phyloP scores from a whole-genome alignment of 2,888 invertebrate genomes.

The Eupithecia exiguata region DNA sequence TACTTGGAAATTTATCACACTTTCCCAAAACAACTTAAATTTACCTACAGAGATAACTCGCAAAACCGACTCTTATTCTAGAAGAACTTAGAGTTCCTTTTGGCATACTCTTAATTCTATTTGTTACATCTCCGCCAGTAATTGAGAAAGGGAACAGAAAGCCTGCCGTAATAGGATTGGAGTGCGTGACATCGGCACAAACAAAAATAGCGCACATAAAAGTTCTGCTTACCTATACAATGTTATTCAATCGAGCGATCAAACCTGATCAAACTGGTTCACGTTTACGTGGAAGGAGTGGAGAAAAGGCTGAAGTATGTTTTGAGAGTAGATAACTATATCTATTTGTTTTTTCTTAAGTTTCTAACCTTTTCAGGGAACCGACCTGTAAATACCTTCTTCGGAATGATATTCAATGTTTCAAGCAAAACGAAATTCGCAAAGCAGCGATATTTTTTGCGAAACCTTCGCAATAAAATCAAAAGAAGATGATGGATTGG shows the following conservation, averaged over 20 bases:
- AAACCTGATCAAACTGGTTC: slow-evolving; percentile 7
- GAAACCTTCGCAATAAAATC: background rate
- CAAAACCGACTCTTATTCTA: background rate
- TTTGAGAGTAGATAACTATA: background rate
- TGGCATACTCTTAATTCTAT: slow-evolving; percentile 18
- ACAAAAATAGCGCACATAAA: slow-evolving; percentile 36
- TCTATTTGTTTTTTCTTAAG: background rate
- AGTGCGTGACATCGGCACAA: slow-evolving; percentile 43
- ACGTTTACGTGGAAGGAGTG: background rate
- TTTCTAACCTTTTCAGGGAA: background rate
- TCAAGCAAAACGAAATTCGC: background rate
- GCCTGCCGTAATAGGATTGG: slow-evolving; percentile 39
- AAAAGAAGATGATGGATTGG: background rate
- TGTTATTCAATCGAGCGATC: slow-evolving; percentile 17
- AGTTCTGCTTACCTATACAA: slow-evolving; percentile 29
- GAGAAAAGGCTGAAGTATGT: background rate
- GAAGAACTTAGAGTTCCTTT: slow-evolving; percentile 3
- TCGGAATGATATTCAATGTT: background rate
- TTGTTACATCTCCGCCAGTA: slow-evolving; percentile 40
- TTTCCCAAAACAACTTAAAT: background rate
- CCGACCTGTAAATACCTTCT: background rate
- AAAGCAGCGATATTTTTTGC: background rate
- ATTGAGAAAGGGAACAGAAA: slow-evolving; percentile 40
- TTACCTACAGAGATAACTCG: background rate
- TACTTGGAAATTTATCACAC: background rate